Conservation (phyloP, 2,113 vertebrate genomes). For the Scopus umbretta region DNA sequence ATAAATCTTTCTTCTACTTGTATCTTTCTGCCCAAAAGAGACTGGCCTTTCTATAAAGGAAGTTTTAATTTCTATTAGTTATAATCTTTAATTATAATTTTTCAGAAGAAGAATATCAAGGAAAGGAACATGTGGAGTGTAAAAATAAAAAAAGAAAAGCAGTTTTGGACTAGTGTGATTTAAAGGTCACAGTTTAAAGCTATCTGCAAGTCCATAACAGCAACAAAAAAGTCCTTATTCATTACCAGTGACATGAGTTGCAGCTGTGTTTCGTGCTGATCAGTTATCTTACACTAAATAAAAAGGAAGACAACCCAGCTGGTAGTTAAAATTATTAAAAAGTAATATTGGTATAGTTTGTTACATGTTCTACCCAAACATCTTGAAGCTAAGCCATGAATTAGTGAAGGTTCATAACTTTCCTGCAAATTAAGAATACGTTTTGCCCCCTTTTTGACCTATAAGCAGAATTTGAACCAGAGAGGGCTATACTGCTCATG, state of each 20-base stretch:
- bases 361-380: background rate
- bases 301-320: background rate
- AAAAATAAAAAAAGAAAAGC: background rate
- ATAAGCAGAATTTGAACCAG: background rate
- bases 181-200: conserved; percentile 10
- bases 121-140: background rate
- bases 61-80: background rate
- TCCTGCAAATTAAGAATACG: background rate
- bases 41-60: background rate
- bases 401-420: background rate
- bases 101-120: background rate
- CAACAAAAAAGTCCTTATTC: background rate
- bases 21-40: background rate
- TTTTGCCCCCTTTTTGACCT: background rate
- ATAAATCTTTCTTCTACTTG: background rate
- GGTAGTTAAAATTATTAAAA: background rate
- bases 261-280: background rate
- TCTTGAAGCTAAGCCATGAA: background rate
- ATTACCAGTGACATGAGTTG: background rate
- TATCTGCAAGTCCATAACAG: background rate
- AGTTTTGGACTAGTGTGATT: background rate
- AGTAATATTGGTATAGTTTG: background rate
- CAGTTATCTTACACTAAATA: background rate
- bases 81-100: background rate
- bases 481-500: background rate